Conservation (phyloP, 2,113 vertebrate genomes). For the Oreochromis niloticus region DNA sequence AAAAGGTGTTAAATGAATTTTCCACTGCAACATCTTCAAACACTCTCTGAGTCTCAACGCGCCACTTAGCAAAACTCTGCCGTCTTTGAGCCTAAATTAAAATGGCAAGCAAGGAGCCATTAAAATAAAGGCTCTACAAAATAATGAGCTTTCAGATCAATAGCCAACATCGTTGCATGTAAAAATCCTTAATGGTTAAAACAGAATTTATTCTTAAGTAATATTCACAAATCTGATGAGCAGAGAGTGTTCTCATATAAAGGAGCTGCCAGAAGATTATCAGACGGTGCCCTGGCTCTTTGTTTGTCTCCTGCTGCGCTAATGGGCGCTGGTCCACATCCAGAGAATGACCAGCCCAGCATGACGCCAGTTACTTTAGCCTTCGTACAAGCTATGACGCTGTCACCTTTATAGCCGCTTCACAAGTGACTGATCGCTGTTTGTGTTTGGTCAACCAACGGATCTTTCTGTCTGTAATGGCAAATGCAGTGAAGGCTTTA, state of each 20-base stretch:
- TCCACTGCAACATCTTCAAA: not conserved
- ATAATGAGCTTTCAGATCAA: not conserved
- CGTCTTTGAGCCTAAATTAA: not conserved
- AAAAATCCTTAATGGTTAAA: not conserved
- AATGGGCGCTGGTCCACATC: slow-evolving; percentile 28
- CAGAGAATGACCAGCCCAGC: slow-evolving; percentile 13
- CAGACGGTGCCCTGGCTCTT: not conserved
- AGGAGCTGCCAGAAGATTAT: not conserved
- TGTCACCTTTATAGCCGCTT: slow-evolving; percentile 11
- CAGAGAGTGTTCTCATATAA: not conserved
- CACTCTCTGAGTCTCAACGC: not conserved
- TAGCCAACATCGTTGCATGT: not conserved
- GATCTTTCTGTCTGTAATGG: not conserved
- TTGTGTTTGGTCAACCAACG: not conserved
- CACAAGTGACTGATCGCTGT: not conserved
- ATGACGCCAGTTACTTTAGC: not conserved
- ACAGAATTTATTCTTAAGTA: not conserved
- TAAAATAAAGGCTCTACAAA: not conserved
- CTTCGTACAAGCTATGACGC: not conserved
- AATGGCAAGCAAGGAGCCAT: not conserved
- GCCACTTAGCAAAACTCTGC: not conserved
- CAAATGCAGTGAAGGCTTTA: not conserved
- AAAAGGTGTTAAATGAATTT: not conserved
- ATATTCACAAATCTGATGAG: not conserved
- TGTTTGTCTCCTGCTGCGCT: slow-evolving; percentile 24